Conservation (phyloP, 2,113 vertebrate species). For the Oncorhynchus tshawytscha region DNA sequence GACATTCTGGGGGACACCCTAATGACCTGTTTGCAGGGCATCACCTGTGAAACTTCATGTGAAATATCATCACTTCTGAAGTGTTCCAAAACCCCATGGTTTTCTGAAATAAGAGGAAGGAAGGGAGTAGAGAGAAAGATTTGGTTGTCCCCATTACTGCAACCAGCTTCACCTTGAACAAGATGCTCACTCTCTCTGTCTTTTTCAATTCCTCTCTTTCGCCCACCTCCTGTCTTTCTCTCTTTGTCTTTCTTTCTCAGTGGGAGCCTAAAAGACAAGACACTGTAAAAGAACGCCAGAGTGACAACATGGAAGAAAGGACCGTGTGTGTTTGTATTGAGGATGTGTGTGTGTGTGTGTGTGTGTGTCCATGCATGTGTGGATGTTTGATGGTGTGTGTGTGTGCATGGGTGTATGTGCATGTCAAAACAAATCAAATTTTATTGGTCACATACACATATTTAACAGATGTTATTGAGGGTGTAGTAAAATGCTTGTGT, state of each 20-base stretch:
- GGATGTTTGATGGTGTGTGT: background rate
- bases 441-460: no score
- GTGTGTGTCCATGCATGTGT: background rate
- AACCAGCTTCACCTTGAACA: conserved; percentile 1
- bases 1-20: no score
- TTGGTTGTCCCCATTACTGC: background rate
- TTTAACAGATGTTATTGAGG: no score
- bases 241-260: background rate
- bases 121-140: background rate
- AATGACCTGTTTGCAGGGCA: no score
- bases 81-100: no score
- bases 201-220: background rate
- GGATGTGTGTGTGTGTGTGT: background rate
- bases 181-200: background rate
- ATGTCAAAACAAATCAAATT: background rate
- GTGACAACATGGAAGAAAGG: background rate
- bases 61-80: no score
- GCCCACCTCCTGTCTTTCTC: background rate
- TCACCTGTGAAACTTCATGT: no score
- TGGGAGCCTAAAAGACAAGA: background rate
- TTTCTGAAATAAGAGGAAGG: no score
- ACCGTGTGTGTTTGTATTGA: background rate
- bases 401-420: conserved; percentile 10
- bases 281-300: background rate
- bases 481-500: background rate